Base-by-base conservation (phyloP, 2,113 vertebrate species). In the Beaufortia kweichowensis region DNA sequence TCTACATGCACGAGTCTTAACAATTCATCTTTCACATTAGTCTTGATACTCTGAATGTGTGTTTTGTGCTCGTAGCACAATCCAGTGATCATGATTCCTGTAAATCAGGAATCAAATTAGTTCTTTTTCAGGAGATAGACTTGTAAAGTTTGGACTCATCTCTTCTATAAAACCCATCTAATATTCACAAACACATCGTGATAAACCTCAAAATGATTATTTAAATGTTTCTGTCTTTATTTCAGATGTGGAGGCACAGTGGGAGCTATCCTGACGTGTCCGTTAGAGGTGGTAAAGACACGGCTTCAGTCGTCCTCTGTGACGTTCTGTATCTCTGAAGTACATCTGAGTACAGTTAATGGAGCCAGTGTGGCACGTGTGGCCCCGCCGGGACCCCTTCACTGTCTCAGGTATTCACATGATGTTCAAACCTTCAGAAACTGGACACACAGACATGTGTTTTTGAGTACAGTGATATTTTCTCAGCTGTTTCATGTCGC, bases 221-320 rank as follows among this genome's bases (percentile, higher is more conserved):
- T 46, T 31, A 9, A 9, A n/a, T n/a, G n/a, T 53, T n/a, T 61
- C 9, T 61, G 17, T 61, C 17, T 56, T 50, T 19, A 1, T 66
- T 11, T 26, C 23, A 99, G 97, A 87, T 98, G 97, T 88, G 97
- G 97, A 66, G 97, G 97, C 77, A 99, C 97, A 53, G 97, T 99
- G 83, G 97, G 96, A 70, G 97, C 97, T 78, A 96, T 99, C 88
- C 87, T 99, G 87, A 99, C 97, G 77, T 99, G 97, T 90, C 97
- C 97, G 4, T 90, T 99, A 86, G 97, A 99, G 92, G 97, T 99
- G 90, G 96, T 99, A 67, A 99, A 99, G 87, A 99, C 97, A 46
- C 93, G 97, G 19, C 85, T 99, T 79, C 97, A 99, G 89, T 98
- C 97, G 2, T 99, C 97, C 2, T 94, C 95, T 60, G 88, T 98